Conservation (phyloP, 2,888 invertebrate genomes). For the Lycophotia porphyrea region DNA sequence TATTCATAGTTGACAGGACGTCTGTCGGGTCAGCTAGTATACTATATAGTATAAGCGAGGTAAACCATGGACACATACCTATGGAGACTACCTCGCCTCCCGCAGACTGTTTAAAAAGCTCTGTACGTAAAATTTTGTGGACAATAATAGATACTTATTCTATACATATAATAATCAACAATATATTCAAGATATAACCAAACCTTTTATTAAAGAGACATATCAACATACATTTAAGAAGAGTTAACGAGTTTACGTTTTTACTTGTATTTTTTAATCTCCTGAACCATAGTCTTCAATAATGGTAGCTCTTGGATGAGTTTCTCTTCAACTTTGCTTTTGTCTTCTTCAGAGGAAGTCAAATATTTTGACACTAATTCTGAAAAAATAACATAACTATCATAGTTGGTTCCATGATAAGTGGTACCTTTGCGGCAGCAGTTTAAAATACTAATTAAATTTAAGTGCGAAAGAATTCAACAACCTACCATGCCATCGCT, state of each 20-base stretch:
- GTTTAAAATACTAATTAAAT: constrained; percentile 1
- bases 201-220: not conserved
- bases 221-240: not conserved
- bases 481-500: constrained; percentile 94
- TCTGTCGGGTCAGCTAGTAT: too few relatives aligned
- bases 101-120: not conserved
- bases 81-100: too few relatives aligned
- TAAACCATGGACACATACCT: too few relatives aligned
- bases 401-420: not conserved
- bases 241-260: not conserved
- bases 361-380: constrained; percentile 85
- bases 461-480: not conserved
- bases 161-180: not conserved
- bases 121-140: not conserved
- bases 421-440: not conserved
- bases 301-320: constrained; percentile 79
- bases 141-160: not conserved
- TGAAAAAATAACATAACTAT: constrained; percentile 61
- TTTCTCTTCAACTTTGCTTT: constrained; percentile 75
- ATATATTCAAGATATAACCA: constrained; percentile 30
- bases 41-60: too few relatives aligned
- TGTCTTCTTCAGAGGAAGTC: constrained; percentile 81
- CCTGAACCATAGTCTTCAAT: constrained; percentile 82
- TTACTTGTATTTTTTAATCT: constrained; percentile 85
- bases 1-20: too few relatives aligned